Percentiles rank a stretch among this genome's conserved stretches.
Conservation (phyloP, 2,113 vertebrate species). For the Chaetops frenatus region DNA sequence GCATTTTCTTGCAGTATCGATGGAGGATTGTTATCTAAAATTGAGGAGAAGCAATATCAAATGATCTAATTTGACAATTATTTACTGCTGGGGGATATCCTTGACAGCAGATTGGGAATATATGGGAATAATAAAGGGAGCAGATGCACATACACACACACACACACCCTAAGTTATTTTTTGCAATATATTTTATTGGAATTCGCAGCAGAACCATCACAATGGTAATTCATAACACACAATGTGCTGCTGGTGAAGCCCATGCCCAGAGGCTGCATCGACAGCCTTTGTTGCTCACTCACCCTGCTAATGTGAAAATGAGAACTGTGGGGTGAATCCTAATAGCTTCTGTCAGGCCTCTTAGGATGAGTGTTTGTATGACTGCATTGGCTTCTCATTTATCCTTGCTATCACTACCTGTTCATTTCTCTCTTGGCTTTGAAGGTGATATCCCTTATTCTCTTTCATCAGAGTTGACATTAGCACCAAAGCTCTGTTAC, state of each 20-base stretch:
- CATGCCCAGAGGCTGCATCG: not conserved
- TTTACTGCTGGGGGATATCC: not conserved
- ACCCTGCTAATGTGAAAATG: slow-evolving; percentile 28
- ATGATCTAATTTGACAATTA: not conserved
- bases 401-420: slow-evolving; percentile 45
- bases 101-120: not conserved
- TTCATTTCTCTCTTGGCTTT: slow-evolving; percentile 48
- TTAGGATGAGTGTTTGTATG: slow-evolving; percentile 38
- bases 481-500: not conserved
- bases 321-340: slow-evolving; percentile 53
- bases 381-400: slow-evolving; percentile 53
- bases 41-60: not conserved
- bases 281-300: not conserved
- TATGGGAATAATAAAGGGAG: not conserved
- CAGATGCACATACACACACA: not conserved
- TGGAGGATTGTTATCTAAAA: not conserved
- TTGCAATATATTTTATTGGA: not conserved
- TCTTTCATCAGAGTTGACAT: slow-evolving; percentile 55
- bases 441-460: slow-evolving; percentile 57
- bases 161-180: not conserved
- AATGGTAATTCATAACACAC: slow-evolving; percentile 7
- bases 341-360: slow-evolving; percentile 39
- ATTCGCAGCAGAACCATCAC: slow-evolving; percentile 20
- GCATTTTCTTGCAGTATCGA: not conserved
- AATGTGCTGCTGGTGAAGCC: not conserved